These are phyloP conservation scores for Chymomyza caudatula DNA, from an alignment of 2,888 invertebrate species.

Conservation along the genomic window DNA sequence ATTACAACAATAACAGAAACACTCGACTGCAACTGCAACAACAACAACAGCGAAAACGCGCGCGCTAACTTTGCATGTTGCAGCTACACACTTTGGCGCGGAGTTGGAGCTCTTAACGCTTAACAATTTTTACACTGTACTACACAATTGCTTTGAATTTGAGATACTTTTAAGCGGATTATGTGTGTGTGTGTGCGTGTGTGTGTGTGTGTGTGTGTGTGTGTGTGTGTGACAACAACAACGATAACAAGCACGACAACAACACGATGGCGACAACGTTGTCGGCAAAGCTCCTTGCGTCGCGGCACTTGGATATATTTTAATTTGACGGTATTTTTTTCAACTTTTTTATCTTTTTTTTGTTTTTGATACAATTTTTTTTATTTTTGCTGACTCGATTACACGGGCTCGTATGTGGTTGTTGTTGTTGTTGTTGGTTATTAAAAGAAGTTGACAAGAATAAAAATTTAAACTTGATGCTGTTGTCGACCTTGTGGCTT, in stretches of 20 bases:
- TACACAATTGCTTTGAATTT: background rate
- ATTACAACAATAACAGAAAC: slow-evolving; percentile 7
- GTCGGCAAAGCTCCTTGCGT: background rate
- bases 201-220: slow-evolving; percentile 18
- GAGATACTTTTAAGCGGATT: slow-evolving; percentile 35
- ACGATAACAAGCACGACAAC: slow-evolving; percentile 18
- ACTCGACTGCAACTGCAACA: background rate
- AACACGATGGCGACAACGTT: background rate
- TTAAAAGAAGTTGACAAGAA: slow-evolving; percentile 42
- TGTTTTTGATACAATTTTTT: slow-evolving; percentile 25
- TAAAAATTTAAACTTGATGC: slow-evolving; percentile 62
- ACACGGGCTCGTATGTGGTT: slow-evolving; percentile 18
- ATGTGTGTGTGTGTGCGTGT: slow-evolving; percentile 14
- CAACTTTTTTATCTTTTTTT: slow-evolving; percentile 23
- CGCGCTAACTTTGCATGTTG: slow-evolving; percentile 14
- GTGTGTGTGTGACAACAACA: background rate
- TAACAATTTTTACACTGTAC: slow-evolving; percentile 2
- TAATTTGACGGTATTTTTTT: slow-evolving; percentile 1
- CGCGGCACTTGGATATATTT: slow-evolving; percentile 17
- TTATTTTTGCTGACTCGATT: slow-evolving; percentile 18
- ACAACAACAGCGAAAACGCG: background rate
- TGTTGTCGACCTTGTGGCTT: slow-evolving; percentile 79
- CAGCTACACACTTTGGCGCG: background rate
- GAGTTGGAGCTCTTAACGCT: background rate
- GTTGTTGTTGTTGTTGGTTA: slow-evolving; percentile 27